Evolutionary conservation across 2,113 vertebrate species (phyloP).

Genomic region (Tetrao urogallus): DNA sequence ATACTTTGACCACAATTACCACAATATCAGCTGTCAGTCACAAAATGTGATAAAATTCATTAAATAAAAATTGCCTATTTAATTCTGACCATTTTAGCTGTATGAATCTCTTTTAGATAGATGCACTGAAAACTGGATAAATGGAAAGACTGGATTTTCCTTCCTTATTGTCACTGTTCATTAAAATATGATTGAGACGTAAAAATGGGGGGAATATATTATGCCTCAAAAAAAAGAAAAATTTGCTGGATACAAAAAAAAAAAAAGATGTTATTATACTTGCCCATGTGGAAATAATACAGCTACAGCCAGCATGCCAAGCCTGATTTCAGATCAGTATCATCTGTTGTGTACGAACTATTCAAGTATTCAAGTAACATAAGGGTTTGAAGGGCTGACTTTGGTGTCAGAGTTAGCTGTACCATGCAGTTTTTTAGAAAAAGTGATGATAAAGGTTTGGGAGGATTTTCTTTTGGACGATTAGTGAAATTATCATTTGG

Average conservation of each 20-base stretch:
- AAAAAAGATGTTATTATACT: not conserved
- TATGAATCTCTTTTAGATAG: not conserved
- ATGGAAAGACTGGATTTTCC: not conserved
- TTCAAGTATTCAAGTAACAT: not conserved
- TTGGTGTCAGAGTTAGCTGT: not conserved
- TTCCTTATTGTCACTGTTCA: not conserved
- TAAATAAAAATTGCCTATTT: not conserved
- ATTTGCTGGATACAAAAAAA: not conserved
- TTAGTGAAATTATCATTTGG: not conserved
- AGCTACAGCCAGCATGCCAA: not conserved
- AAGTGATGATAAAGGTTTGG: not conserved
- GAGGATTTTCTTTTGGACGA: not conserved
- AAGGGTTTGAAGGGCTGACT: not conserved
- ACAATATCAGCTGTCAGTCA: not conserved
- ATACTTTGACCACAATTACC: not conserved
- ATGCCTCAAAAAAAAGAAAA: not conserved
- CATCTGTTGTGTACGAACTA: not conserved
- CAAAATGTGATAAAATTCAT: not conserved
- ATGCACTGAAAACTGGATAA: not conserved
- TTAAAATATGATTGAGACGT: slow-evolving; percentile 1
- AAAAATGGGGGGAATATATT: not conserved
- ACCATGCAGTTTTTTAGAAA: not conserved
- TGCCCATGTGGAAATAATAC: slow-evolving; percentile 46
- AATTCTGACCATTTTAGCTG: not conserved
- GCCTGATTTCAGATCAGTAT: slow-evolving; percentile 24